Evolutionary conservation across 2,797 vertebrate species (phyloP).

Genomic region (Enteromius thamalakanensis): DNA sequence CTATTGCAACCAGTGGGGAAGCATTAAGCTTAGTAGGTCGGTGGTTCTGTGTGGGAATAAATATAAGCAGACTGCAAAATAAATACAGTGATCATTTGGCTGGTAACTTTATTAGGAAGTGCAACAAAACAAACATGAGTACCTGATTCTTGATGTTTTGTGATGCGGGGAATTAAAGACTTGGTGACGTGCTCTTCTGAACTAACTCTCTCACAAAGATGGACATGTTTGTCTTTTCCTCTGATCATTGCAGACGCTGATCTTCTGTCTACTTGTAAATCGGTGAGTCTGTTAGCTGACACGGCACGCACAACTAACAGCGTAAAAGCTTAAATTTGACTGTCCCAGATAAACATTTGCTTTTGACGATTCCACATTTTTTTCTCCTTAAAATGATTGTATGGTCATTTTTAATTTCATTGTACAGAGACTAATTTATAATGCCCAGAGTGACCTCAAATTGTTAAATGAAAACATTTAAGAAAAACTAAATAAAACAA

Average conservation of each 20-base stretch:
- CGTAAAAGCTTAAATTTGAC: background rate
- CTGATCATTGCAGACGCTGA: constrained; percentile 6
- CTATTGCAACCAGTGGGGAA: constrained; percentile 16
- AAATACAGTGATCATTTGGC: background rate
- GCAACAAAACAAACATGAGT: background rate
- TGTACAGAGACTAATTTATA: background rate
- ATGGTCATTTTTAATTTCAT: background rate
- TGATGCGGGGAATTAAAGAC: constrained; percentile 3
- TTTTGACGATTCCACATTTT: too few species aligned
- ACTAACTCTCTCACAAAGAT: constrained; percentile 1
- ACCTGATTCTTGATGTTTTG: constrained; percentile 2
- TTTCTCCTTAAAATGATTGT: background rate
- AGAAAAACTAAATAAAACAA: background rate
- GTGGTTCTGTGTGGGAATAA: background rate
- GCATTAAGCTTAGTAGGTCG: background rate
- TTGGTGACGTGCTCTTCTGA: background rate
- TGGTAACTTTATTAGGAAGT: background rate
- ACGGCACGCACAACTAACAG: background rate
- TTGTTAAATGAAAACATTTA: background rate
- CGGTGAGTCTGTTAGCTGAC: background rate
- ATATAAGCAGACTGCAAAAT: background rate
- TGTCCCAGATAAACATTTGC: background rate
- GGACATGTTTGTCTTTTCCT: constrained; percentile 19
- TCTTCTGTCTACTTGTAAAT: constrained; percentile 6
- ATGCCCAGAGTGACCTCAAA: background rate